Base-by-base conservation (phyloP, 2,113 vertebrate species). In the Centrocercus urophasianus region DNA sequence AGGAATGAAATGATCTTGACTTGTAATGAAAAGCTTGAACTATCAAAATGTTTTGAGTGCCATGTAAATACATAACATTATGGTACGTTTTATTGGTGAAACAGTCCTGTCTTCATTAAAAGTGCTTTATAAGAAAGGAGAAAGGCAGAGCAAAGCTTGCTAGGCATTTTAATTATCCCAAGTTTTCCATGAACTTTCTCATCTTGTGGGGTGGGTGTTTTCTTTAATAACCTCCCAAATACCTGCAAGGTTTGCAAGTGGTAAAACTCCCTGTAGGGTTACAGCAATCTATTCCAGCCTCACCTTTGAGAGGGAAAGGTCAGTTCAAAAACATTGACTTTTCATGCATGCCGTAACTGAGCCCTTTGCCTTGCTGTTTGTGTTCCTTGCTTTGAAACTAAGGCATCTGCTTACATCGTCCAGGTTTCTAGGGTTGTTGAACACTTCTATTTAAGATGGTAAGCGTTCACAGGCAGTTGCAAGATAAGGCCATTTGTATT, bases 161-260 rank as follows among this genome's bases (percentile, higher is more conserved):
- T 9, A 25, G 47, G 85, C 32, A 52, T 96, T 97, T 97, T 96
- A 97, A 96, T 97, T 96, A 97, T 95, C 90, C 86, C 56, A 84
- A 88, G 86, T 96, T 97, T 96, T 96, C 83, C 50, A 72, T 81
- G 95, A 88, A 93, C 93, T 88, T 96, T 96, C 95, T 98, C 96
- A 91, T 97, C 97, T 97, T 95, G 93, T 97, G 74, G 65, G 70
- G 96, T 93, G 91, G 90, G 86, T 97, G 96, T 96, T 96, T 96
- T 91, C 91, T 96, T 96, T 94, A 96, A 95, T 97, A 97, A 97
- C 96, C 96, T 97, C 96, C 57, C 93, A 95, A 95, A 98, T 98
- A 96, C 96, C 96, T 97, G 96, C 84, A 96, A 97, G 96, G 57
- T 97, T 96, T 76, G 90, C 69, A 91, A 89, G 92, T 4, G 54